phyloP scores from a whole-genome alignment of 2,888 invertebrate genomes.

The Hypselothyrea guttata region DNA sequence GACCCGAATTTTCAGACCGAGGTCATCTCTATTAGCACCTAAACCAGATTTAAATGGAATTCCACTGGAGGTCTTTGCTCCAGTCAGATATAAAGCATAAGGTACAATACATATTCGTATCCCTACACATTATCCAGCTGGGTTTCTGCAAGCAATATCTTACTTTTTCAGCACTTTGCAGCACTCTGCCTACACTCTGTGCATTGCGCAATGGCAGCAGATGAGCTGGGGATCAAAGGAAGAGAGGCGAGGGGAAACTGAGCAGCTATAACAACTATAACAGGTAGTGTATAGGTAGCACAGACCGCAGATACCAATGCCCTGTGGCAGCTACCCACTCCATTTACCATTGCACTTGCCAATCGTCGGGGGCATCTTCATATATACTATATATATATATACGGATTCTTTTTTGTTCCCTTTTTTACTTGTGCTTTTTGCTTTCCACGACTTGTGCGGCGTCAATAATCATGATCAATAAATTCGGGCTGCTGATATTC shows the following conservation, averaged over 20 bases:
- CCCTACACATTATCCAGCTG: background rate
- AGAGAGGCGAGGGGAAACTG: too few species aligned
- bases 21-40: too few species aligned
- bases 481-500: constrained; percentile 62
- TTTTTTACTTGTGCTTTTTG: constrained; percentile 8
- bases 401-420: constrained; percentile 7
- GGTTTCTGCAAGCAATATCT: too few species aligned
- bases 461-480: constrained; percentile 74
- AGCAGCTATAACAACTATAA: constrained; percentile 22
- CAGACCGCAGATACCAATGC: background rate
- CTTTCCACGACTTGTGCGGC: constrained; percentile 72
- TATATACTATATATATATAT: constrained; percentile 1
- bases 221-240: background rate
- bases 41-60: too few species aligned
- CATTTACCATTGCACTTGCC: constrained; percentile 48
- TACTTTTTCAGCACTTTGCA: too few species aligned
- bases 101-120: too few species aligned
- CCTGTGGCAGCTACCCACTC: constrained; percentile 27
- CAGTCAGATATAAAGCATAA: too few species aligned
- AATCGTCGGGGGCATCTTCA: constrained; percentile 60
- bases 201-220: constrained; percentile 22
- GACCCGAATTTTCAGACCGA: too few species aligned
- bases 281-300: constrained; percentile 39
- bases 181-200: constrained; percentile 33
- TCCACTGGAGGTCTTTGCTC: too few species aligned